phyloP scores from a whole-genome alignment of 2,113 vertebrate species.

The Lamprotornis superbus region DNA sequence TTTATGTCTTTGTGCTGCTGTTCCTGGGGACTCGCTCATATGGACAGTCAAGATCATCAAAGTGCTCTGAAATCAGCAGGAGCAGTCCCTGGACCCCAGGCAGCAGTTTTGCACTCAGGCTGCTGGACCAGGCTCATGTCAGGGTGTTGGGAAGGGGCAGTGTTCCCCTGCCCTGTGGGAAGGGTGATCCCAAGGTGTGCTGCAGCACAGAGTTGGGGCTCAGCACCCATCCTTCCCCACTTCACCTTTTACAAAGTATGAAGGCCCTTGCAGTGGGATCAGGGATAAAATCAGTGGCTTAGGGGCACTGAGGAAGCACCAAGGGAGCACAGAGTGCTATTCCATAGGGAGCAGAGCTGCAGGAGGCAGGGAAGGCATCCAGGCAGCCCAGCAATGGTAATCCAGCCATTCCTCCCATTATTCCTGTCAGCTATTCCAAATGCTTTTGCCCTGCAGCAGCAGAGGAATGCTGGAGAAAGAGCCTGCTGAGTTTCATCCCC shows the following conservation, averaged over 20 bases:
- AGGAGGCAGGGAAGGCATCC: neutral
- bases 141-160: fast-evolving
- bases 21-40: neutral
- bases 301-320: neutral
- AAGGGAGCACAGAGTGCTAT: neutral
- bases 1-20: neutral
- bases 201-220: neutral
- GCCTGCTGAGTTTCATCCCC: neutral
- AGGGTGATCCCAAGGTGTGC: neutral
- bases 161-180: neutral
- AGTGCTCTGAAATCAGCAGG: neutral
- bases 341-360: neutral
- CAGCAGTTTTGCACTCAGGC: neutral
- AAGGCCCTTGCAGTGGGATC: neutral
- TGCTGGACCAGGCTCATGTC: neutral
- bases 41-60: neutral
- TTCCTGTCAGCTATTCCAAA: neutral
- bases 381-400: neutral
- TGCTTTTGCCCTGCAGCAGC: neutral
- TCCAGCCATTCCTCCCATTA: neutral
- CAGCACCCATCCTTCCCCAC: neutral
- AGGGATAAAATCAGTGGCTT: neutral
- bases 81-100: neutral
- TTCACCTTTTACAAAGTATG: neutral
- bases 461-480: neutral